A percentile compares a stretch with the other conserved stretches of the same genome.
Evolutionary conservation across 2,888 invertebrate species (phyloP).

Genomic region (Villa cingulata): DNA sequence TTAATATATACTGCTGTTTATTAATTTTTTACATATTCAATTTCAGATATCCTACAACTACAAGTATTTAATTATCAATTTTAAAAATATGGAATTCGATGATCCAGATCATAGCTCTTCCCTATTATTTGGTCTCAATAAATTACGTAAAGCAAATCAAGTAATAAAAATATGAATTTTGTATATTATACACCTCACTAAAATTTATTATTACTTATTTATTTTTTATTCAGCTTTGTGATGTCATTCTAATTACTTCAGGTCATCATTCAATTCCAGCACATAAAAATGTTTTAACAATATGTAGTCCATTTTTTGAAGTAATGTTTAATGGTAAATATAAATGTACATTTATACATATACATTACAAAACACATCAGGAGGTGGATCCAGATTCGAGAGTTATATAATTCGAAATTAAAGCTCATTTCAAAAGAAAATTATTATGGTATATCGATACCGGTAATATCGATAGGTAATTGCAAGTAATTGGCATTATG

Average conservation of each 20-base stretch:
- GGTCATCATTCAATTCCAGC: constrained; percentile 7
- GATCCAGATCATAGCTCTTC: constrained; percentile 1
- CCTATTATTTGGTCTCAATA: constrained; percentile 3
- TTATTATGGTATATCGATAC: no score
- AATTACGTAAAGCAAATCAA: constrained; percentile 1
- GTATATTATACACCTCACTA: neutral
- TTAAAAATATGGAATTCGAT: constrained; percentile 2
- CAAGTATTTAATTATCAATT: no score
- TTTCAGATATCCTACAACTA: no score
- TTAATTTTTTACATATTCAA: no score
- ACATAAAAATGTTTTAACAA: constrained; percentile 10
- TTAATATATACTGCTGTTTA: no score
- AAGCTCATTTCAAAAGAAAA: no score
- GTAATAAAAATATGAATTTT: neutral
- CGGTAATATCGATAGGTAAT: no score
- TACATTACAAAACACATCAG: no score
- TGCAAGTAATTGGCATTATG: no score
- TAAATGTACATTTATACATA: no score
- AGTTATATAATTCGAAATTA: no score
- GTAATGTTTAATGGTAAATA: constrained; percentile 12
- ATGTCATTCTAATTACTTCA: constrained; percentile 8
- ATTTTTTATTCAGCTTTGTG: constrained; percentile 9
- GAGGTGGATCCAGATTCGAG: no score
- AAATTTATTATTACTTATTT: neutral
- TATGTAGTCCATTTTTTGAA: constrained; percentile 9